Conservation (phyloP, 1,140 invertebrate genomes). For the Bombus affinis region DNA sequence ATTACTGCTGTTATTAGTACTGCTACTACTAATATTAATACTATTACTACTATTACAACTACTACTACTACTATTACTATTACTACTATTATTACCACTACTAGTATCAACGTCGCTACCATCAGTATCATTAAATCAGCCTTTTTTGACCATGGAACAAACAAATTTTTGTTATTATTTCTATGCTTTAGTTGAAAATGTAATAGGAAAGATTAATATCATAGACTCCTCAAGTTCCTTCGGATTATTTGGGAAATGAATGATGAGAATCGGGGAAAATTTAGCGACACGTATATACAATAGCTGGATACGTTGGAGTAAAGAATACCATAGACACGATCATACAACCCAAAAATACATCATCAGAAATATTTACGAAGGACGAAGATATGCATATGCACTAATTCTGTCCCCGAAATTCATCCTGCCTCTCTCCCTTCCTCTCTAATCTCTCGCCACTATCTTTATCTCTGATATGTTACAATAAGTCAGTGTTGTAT, state of each 20-base stretch:
- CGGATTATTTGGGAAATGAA: conserved; percentile 55
- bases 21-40: neutral
- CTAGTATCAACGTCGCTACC: neutral
- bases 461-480: conserved; percentile 66
- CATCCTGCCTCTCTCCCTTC: conserved; percentile 42
- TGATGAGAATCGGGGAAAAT: conserved; percentile 50
- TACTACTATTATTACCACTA: neutral
- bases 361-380: conserved; percentile 32
- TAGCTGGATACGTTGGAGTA: conserved; percentile 18
- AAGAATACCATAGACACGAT: conserved; percentile 49
- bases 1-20: neutral
- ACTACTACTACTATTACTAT: neutral
- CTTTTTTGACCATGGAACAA: neutral
- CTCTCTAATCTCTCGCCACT: conserved; percentile 54
- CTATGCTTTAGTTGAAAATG: too few relatives aligned
- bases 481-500: conserved; percentile 78
- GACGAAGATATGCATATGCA: conserved; percentile 32
- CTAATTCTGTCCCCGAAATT: conserved; percentile 50
- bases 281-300: conserved; percentile 29
- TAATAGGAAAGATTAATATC: neutral
- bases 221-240: conserved; percentile 26
- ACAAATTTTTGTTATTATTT: neutral
- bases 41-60: neutral
- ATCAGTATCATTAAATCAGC: neutral
- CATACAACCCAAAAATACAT: conserved; percentile 50